Evolutionary conservation across 2,797 vertebrate genomes (phyloP), one percentile per base, ranked within the genome.

Genomic region (Pipistrellus pygmaeus): DNA sequence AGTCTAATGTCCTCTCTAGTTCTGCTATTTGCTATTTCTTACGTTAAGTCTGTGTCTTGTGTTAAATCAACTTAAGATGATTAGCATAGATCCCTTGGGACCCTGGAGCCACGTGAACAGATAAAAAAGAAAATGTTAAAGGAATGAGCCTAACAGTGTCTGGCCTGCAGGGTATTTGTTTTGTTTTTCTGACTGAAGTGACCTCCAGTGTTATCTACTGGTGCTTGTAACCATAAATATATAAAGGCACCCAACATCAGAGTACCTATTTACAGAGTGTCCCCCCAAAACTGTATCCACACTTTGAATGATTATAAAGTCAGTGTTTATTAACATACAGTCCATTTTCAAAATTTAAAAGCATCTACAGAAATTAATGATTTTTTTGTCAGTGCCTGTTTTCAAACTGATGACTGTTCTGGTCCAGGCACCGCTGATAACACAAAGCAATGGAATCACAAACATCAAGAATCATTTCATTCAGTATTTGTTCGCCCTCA

Each of bases 51-150:
- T n/a, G 35, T 8, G 55, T 66, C 75, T 69, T 51, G 48, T 32
- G 71, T 93, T 55, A 68, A 60, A 85, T 35, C 48, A 83, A 72
- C 35, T 78, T 68, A 66, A 51, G 64, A 73, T 14, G 27, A 77
- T 51, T 64, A 38, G 30, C 46, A 55, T 0, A 35, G 48, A 60
- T 35, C 51, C 41, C 57, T 44, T 60, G 48, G 35, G 18, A 80
- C 48, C 41, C 66, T 27, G 18, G 14, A 69, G 35, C 17, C 51
- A 69, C 1, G 1, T 23, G 46, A 82, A 46, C 10, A 62, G 17
- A 51, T 95, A 68, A 68, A 46, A 73, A 81, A 85, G 10, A 30
- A 86, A 44, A 75, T 51, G 53, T 53, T 81, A 60, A 86, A 75
- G 60, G 41, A 35, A 75, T 64, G 44, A 77, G 35, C 69, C 51